A percentile compares a stretch with the other conserved stretches of the same genome.
These are phyloP conservation scores for Cynocephalus volans DNA, from an alignment of 2,113 vertebrate species.

Conservation along the genomic window DNA sequence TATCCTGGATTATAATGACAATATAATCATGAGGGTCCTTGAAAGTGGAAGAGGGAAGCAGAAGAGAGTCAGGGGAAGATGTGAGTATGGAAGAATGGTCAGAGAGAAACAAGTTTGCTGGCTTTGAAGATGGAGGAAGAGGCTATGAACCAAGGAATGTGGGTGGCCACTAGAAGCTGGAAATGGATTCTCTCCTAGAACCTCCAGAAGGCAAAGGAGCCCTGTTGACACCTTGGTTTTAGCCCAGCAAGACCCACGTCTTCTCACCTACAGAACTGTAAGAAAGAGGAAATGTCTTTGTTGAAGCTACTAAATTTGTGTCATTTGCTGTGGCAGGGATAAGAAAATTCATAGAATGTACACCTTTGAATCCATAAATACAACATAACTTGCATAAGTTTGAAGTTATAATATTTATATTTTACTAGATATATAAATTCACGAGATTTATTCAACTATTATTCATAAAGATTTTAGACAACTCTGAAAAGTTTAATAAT, in stretches of 20 bases:
- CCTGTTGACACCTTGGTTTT: background rate
- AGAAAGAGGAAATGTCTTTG: background rate
- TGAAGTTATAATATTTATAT: slow-evolving; percentile 44
- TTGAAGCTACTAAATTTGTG: background rate
- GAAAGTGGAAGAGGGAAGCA: background rate
- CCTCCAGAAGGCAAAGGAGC: background rate
- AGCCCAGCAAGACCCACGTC: background rate
- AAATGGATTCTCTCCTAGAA: background rate
- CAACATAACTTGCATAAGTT: background rate
- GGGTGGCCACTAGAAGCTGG: background rate
- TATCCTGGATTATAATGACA: background rate
- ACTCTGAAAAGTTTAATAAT: slow-evolving; percentile 5
- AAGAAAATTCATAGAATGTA: background rate
- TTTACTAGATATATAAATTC: slow-evolving; percentile 62
- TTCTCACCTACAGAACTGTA: background rate
- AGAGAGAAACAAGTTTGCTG: background rate
- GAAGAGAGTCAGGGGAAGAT: background rate
- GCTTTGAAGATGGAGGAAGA: slow-evolving; percentile 19
- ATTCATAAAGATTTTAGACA: slow-evolving; percentile 54
- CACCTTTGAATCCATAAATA: background rate
- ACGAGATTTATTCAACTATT: slow-evolving; percentile 22
- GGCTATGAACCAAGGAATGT: background rate
- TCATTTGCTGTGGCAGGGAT: background rate
- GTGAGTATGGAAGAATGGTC: background rate
- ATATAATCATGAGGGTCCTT: background rate